These are phyloP conservation scores for Tolmerus cingulatus DNA, from an alignment of 2,888 invertebrate genomes.

Conservation along the genomic window DNA sequence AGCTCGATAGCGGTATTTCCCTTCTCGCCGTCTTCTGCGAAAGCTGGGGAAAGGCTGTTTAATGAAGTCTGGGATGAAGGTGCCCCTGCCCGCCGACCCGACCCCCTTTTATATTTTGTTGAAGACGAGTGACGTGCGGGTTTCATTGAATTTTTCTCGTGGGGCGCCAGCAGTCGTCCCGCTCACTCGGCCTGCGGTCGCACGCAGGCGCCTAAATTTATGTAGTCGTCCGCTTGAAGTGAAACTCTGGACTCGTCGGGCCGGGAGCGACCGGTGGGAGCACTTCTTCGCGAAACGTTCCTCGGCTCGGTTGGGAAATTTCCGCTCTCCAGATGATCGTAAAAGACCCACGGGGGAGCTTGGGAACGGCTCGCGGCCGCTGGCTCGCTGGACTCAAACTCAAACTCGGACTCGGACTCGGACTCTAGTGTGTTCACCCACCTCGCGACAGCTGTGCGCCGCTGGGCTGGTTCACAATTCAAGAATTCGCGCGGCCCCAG, in stretches of 20 bases:
- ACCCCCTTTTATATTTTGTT: too few relatives aligned
- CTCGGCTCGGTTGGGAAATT: background rate
- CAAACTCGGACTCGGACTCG: too few relatives aligned
- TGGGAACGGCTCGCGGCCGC: background rate
- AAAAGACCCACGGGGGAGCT: background rate
- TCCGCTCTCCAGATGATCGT: conserved; percentile 7
- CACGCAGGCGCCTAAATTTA: conserved; percentile 29
- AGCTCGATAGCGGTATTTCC: background rate
- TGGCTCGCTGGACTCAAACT: background rate
- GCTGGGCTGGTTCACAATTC: conserved; percentile 39
- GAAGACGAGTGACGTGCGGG: background rate
- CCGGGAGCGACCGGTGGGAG: background rate
- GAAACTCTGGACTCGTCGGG: too few relatives aligned
- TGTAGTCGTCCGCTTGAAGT: background rate
- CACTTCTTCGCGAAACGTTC: background rate
- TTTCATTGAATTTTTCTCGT: background rate
- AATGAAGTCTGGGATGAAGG: background rate
- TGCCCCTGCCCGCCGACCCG: background rate
- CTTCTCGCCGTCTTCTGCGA: background rate
- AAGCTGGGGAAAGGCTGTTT: background rate
- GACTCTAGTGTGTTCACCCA: conserved; percentile 32
- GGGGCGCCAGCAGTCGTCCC: background rate
- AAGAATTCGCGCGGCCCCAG: background rate
- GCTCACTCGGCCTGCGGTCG: background rate
- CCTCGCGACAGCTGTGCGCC: conserved; percentile 41